Conservation (phyloP, 2,888 invertebrate species). For the Eupithecia centaureata region DNA sequence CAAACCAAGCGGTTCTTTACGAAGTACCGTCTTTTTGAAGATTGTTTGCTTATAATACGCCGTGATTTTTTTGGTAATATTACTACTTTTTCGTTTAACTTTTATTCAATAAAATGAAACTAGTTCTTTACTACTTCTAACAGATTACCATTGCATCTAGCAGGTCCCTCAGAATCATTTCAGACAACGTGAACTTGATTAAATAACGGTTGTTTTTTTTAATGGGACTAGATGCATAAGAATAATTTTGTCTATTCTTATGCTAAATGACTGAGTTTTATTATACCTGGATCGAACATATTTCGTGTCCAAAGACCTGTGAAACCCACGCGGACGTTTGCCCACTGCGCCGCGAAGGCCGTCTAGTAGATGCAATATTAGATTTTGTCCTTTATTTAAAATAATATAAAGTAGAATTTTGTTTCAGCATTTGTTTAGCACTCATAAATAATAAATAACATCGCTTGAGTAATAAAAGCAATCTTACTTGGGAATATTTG, state of each 20-base stretch:
- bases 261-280: too few species aligned
- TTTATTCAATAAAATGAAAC: not conserved
- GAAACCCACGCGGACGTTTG: not conserved
- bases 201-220: not conserved
- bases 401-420: not conserved
- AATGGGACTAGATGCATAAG: too few species aligned
- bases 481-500: not conserved
- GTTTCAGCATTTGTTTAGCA: not conserved
- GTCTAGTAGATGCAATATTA: not conserved
- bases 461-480: slow-evolving; percentile 1
- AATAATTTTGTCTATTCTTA: too few species aligned
- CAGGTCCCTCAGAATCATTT: not conserved
- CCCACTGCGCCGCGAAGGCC: not conserved
- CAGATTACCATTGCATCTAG: not conserved
- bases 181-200: not conserved
- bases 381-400: not conserved
- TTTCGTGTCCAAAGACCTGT: too few species aligned
- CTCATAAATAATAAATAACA: not conserved
- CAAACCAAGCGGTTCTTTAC: slow-evolving; percentile 3
- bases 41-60: slow-evolving; percentile 5
- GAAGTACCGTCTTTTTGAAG: not conserved
- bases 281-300: too few species aligned
- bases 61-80: not conserved
- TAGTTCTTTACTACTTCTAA: not conserved
- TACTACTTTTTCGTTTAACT: slow-evolving; percentile 1